Evolutionary conservation across 2,113 vertebrate species (phyloP).

Genomic region (Gadus chalcogrammus): DNA sequence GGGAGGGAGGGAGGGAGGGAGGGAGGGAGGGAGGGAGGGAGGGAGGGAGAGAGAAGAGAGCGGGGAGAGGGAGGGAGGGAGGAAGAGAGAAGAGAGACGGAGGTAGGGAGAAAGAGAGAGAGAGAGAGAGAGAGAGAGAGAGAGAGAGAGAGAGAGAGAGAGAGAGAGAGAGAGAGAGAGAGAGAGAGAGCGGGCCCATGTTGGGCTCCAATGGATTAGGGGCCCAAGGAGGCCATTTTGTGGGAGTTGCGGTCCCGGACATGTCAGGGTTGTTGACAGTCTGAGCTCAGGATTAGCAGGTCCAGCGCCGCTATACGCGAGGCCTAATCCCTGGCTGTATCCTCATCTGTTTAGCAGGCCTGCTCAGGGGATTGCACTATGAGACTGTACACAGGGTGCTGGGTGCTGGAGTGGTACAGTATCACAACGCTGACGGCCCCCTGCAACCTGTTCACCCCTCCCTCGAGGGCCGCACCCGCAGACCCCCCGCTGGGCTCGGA

Average conservation of each 20-base stretch:
- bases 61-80: too few species aligned
- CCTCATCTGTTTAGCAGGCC: slow-evolving; percentile 86
- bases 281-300: slow-evolving; percentile 81
- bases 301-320: slow-evolving; percentile 75
- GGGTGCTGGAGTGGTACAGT: slow-evolving; percentile 69
- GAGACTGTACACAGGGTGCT: slow-evolving; percentile 74
- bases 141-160: slow-evolving; percentile 1
- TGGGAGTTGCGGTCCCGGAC: slow-evolving; percentile 80
- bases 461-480: slow-evolving; percentile 28
- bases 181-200: slow-evolving; percentile 31
- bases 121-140: not conserved
- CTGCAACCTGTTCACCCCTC: slow-evolving; percentile 14
- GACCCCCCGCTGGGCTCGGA: too few species aligned
- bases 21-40: slow-evolving; percentile 24
- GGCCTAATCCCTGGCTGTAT: slow-evolving; percentile 83
- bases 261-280: slow-evolving; percentile 83
- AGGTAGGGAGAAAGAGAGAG: slow-evolving; percentile 35
- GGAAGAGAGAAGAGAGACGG: too few species aligned
- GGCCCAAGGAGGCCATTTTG: slow-evolving; percentile 44
- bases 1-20: too few species aligned
- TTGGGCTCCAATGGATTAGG: too few species aligned
- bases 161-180: slow-evolving; percentile 40
- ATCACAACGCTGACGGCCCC: slow-evolving; percentile 53
- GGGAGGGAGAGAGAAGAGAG: not conserved
- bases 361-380: slow-evolving; percentile 82